These are phyloP conservation scores for Noctua fimbriata DNA, from an alignment of 2,888 invertebrate genomes.

Conservation along the genomic window DNA sequence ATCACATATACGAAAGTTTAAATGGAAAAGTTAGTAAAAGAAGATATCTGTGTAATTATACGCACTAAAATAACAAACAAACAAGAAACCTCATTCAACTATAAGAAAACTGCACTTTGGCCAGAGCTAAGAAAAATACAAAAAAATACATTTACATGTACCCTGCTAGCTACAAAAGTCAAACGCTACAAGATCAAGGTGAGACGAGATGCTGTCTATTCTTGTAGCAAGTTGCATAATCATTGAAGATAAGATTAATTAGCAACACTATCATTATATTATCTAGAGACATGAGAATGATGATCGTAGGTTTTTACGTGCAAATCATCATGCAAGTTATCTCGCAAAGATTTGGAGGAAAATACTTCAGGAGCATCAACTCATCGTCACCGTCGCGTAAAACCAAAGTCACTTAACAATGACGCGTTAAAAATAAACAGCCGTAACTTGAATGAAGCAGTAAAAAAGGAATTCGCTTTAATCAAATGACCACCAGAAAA, in stretches of 20 bases:
- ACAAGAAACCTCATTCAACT: neutral
- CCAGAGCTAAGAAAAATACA: neutral
- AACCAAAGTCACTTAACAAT: slow-evolving; percentile 13
- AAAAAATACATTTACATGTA: neutral
- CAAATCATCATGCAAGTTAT: neutral
- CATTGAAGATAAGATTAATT: slow-evolving; percentile 62
- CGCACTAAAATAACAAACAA: neutral
- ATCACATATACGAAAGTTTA: neutral
- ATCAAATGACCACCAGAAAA: slow-evolving; percentile 23
- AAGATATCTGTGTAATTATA: neutral
- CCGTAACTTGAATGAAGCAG: neutral
- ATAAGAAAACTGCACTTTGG: slow-evolving; percentile 6
- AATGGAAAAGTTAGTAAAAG: neutral
- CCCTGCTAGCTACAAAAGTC: slow-evolving; percentile 26
- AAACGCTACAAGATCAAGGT: slow-evolving; percentile 68
- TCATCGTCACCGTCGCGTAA: neutral
- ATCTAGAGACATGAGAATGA: slow-evolving; percentile 23
- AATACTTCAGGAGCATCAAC: neutral
- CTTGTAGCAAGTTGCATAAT: slow-evolving; percentile 56
- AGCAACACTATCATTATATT: slow-evolving; percentile 36
- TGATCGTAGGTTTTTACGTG: neutral
- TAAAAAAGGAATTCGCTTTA: neutral
- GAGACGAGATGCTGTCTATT: slow-evolving; percentile 37
- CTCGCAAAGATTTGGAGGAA: neutral
- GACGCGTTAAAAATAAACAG: slow-evolving; percentile 5